These are phyloP conservation scores for Linnaemya vulpina DNA, from an alignment of 2,888 invertebrate species.

Conservation along the genomic window DNA sequence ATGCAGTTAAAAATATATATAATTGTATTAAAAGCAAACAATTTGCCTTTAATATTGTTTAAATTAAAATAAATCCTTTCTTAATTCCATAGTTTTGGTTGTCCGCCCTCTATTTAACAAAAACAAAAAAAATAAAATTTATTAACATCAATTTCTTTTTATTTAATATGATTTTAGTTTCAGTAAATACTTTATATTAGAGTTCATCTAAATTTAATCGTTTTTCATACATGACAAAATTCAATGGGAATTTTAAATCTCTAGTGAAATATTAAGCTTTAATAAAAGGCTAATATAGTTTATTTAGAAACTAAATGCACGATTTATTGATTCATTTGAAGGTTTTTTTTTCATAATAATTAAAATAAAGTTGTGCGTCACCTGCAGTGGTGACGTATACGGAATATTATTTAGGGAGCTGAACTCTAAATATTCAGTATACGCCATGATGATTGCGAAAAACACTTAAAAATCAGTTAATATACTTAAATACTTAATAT, in stretches of 20 bases:
- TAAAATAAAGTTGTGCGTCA: no score
- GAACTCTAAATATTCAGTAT: slow-evolving; percentile 8
- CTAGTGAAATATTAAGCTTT: background rate
- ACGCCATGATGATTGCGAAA: background rate
- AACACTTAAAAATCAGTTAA: no score
- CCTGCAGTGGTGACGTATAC: slow-evolving; percentile 29
- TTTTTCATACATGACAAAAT: background rate
- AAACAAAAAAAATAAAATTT: background rate
- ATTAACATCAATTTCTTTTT: slow-evolving; percentile 12
- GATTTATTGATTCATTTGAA: background rate
- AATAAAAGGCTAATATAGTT: background rate
- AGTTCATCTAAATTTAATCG: background rate
- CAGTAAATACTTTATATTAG: background rate
- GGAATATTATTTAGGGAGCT: background rate
- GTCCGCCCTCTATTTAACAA: slow-evolving; percentile 68
- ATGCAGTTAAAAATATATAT: background rate
- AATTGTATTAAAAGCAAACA: background rate
- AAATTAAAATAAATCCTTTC: slow-evolving; percentile 42
- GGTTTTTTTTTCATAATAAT: no score
- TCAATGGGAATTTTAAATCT: background rate
- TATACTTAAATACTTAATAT: no score
- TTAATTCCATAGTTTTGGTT: slow-evolving; percentile 66
- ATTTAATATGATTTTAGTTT: slow-evolving; percentile 13
- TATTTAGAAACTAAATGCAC: background rate
- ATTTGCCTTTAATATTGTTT: slow-evolving; percentile 20